These are phyloP conservation scores for Heptranchias perlo DNA, from an alignment of 2,113 vertebrate species.

Conservation along the genomic window DNA sequence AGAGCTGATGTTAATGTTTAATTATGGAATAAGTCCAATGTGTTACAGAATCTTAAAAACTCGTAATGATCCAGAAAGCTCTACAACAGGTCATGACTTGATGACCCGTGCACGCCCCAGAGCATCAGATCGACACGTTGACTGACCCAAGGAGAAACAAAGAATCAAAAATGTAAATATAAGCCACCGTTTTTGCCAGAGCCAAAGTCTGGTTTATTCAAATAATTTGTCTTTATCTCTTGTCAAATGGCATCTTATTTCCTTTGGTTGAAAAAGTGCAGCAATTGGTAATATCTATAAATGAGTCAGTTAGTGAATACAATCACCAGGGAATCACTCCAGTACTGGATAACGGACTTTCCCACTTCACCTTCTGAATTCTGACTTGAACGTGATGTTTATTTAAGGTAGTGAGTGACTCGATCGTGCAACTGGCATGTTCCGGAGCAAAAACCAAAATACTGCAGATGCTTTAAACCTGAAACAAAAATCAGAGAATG, in stretches of 20 bases:
- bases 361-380: not conserved
- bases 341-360: not conserved
- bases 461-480: not conserved
- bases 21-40: not conserved
- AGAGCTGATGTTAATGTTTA: not conserved
- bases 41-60: not conserved
- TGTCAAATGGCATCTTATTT: slow-evolving; percentile 18
- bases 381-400: not conserved
- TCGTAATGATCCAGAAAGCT: not conserved
- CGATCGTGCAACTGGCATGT: not conserved
- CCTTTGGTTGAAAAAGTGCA: slow-evolving; percentile 13
- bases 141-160: not conserved
- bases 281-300: slow-evolving; percentile 7
- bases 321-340: slow-evolving; percentile 6
- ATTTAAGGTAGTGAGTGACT: not conserved
- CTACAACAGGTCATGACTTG: not conserved
- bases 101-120: not conserved
- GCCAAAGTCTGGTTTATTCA: slow-evolving; percentile 4
- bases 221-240: slow-evolving; percentile 27
- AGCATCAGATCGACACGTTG: not conserved
- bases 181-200: not conserved
- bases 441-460: not conserved
- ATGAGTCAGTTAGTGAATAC: not conserved
- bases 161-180: not conserved
- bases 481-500: not conserved